A percentile compares a stretch with the other conserved stretches of the same genome.
These are phyloP conservation scores for Dolichoris vasculosae DNA, from an alignment of 1,140 invertebrate species.

Conservation along the genomic window DNA sequence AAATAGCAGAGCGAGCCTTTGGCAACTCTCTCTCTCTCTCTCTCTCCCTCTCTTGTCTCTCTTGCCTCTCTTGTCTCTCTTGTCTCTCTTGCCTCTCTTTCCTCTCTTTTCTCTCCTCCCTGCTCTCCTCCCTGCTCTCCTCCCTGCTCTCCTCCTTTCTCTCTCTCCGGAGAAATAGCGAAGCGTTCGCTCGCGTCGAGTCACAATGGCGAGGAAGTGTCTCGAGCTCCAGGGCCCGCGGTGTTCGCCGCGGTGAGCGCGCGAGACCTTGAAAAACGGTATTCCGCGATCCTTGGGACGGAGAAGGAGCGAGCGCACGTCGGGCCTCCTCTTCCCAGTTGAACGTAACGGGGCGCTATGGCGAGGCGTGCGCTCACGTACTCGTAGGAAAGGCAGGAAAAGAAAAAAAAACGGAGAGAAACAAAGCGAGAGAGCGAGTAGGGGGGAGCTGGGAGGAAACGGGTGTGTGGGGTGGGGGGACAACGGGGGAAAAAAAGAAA, in stretches of 20 bases:
- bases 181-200: not conserved
- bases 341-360: conserved; percentile 47
- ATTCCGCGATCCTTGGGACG: conserved; percentile 51
- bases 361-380: conserved; percentile 12
- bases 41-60: not conserved
- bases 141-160: not conserved
- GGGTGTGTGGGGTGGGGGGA: too few relatives aligned
- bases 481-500: not conserved
- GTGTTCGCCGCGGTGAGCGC: conserved; percentile 7
- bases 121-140: not conserved
- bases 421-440: not conserved
- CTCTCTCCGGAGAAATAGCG: not conserved
- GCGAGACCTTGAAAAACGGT: conserved; percentile 53
- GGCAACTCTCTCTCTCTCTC: not conserved
- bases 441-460: too few relatives aligned
- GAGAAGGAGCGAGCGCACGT: conserved; percentile 2
- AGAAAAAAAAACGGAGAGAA: not conserved
- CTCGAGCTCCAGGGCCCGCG: conserved; percentile 1
- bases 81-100: not conserved
- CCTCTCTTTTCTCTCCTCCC: not conserved
- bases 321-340: conserved; percentile 29
- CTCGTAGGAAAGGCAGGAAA: not conserved
- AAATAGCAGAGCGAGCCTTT: conserved; percentile 21
- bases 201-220: conserved; percentile 47
- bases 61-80: not conserved